Evolutionary conservation across 2,888 invertebrate genomes (phyloP).

Genomic region (Ochropleura leucogaster): DNA sequence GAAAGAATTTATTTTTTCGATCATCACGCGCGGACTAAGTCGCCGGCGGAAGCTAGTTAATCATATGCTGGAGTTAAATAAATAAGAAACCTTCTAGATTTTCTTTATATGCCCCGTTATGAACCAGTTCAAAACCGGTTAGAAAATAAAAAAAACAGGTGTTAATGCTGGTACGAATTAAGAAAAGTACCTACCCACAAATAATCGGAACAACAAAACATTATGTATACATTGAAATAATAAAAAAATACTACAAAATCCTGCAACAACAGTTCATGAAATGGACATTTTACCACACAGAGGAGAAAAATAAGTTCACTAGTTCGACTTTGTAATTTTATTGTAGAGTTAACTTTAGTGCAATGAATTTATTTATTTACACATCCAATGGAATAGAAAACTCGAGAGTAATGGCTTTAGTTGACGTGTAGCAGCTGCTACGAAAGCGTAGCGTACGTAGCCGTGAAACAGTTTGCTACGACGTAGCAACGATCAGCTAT

Average conservation of each 20-base stretch:
- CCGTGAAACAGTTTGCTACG: not conserved
- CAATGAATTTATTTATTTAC: not conserved
- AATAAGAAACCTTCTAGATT: no score
- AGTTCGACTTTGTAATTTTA: not conserved
- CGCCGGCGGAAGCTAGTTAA: no score
- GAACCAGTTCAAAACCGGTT: no score
- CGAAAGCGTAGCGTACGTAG: not conserved
- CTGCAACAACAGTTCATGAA: not conserved
- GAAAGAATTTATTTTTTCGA: no score
- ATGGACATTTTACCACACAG: no score
- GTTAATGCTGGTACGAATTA: no score
- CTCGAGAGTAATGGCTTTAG: slow-evolving; percentile 1
- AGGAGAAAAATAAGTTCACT: no score
- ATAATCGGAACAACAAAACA: not conserved
- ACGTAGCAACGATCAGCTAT: not conserved
- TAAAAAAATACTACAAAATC: not conserved
- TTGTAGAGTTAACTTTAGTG: not conserved
- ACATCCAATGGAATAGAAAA: not conserved
- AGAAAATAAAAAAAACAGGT: no score
- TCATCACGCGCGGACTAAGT: no score
- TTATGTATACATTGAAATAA: not conserved
- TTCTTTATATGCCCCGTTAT: no score
- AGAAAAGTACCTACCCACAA: not conserved
- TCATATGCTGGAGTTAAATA: no score
- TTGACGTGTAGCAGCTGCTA: slow-evolving; percentile 2